Percentiles rank a stretch among this genome's conserved stretches.
Conservation (phyloP, 2,888 invertebrate genomes). For the Acronicta aceris region DNA sequence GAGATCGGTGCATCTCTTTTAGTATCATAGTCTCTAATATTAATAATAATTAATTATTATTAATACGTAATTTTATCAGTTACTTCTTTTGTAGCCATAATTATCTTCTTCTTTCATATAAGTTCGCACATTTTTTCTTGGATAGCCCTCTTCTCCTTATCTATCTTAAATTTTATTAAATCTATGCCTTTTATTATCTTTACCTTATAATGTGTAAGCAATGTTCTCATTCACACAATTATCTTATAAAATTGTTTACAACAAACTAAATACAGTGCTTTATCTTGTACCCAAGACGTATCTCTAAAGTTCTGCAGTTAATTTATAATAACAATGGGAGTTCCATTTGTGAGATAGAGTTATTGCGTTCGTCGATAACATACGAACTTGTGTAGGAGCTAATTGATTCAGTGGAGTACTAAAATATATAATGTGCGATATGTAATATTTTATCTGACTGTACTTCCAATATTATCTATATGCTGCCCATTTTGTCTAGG, state of each 20-base stretch:
- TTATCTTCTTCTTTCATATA: too few species aligned
- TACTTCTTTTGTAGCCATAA: too few species aligned
- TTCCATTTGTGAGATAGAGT: slow-evolving; percentile 49
- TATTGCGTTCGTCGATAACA: slow-evolving; percentile 42
- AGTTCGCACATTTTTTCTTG: too few species aligned
- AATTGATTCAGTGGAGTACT: slow-evolving; percentile 42
- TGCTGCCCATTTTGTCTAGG: slow-evolving; percentile 22
- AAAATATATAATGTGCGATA: slow-evolving; percentile 10
- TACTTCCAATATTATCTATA: slow-evolving; percentile 9
- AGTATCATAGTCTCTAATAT: too few species aligned
- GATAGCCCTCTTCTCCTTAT: too few species aligned
- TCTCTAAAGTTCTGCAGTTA: slow-evolving; percentile 26
- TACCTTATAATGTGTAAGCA: background rate
- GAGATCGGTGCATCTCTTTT: too few species aligned
- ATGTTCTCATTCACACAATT: slow-evolving; percentile 39
- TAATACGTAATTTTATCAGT: too few species aligned
- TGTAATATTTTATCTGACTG: slow-evolving; percentile 6
- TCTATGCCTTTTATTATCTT: background rate
- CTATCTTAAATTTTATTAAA: too few species aligned
- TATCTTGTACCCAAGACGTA: slow-evolving; percentile 28
- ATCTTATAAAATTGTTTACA: slow-evolving; percentile 45
- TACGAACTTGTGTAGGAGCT: slow-evolving; percentile 29
- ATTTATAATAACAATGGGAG: slow-evolving; percentile 46
- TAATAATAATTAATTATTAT: too few species aligned
- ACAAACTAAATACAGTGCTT: slow-evolving; percentile 49